Percentiles rank a stretch among this genome's conserved stretches.
These are phyloP conservation scores for Halcyon leucocephala DNA, from an alignment of 2,797 vertebrate genomes.

Conservation along the genomic window DNA sequence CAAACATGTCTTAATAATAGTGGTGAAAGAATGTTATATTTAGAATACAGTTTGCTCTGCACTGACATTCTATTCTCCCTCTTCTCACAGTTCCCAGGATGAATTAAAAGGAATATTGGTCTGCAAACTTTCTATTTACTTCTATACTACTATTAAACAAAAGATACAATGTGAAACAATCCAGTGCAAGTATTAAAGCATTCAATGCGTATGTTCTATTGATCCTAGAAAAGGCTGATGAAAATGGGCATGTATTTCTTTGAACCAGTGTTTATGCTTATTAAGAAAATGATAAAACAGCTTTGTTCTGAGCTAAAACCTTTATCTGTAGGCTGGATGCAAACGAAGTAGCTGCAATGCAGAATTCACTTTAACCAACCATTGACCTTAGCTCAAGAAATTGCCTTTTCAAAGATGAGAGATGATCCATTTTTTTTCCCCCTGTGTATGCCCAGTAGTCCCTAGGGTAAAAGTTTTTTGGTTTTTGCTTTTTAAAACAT, in stretches of 20 bases:
- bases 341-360: not conserved
- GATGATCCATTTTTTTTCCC: not conserved
- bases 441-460: not conserved
- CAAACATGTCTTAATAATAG: not conserved
- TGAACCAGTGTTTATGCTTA: not conserved
- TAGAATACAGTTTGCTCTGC: not conserved
- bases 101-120: not conserved
- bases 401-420: not conserved
- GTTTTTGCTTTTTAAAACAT: no score
- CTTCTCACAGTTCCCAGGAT: not conserved
- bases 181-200: not conserved
- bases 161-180: not conserved
- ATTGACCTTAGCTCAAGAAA: not conserved
- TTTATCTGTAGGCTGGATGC: not conserved
- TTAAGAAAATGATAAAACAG: not conserved
- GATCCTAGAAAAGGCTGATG: not conserved
- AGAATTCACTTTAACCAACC: not conserved
- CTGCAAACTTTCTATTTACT: not conserved
- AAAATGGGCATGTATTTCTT: not conserved
- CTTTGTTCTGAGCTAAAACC: not conserved
- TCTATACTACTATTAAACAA: not conserved
- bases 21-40: not conserved
- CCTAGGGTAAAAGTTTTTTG: not conserved
- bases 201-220: not conserved
- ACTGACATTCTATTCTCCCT: not conserved